These are phyloP conservation scores for Antedon mediterranea DNA, from an alignment of 53 echinoderm and acorn worm species.

Conservation along the genomic window DNA sequence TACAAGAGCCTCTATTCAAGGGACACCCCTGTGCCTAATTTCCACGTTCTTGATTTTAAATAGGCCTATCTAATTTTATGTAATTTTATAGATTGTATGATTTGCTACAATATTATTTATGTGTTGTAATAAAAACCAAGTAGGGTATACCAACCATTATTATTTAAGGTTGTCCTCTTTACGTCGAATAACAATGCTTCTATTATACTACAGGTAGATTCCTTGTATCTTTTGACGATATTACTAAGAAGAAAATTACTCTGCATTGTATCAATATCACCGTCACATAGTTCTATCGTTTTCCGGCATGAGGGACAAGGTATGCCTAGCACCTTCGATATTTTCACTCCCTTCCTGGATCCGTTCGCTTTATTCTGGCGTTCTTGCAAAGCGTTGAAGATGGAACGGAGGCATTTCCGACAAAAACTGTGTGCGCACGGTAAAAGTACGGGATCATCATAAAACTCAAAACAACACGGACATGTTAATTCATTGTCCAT, in stretches of 20 bases:
- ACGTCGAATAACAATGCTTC: neutral
- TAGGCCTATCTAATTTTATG: too few relatives aligned
- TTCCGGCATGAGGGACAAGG: neutral
- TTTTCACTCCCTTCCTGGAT: neutral
- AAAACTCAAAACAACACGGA: neutral
- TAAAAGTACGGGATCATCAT: neutral
- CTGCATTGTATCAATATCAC: neutral
- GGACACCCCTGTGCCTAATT: too few relatives aligned
- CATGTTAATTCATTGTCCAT: neutral
- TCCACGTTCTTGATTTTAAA: too few relatives aligned
- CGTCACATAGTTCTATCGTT: neutral
- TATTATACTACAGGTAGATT: neutral
- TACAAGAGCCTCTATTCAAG: too few relatives aligned
- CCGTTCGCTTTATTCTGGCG: neutral
- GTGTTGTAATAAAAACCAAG: too few relatives aligned
- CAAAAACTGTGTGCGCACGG: neutral
- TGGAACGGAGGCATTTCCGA: neutral
- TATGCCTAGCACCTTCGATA: neutral
- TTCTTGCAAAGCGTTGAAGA: neutral
- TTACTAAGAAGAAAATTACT: neutral
- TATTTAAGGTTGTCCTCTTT: neutral
- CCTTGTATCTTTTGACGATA: neutral
- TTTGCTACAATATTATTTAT: too few relatives aligned
- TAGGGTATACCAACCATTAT: neutral
- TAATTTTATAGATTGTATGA: too few relatives aligned